Base-by-base conservation (phyloP, 2,113 vertebrate species). In the Melanerpes formicivorus region DNA sequence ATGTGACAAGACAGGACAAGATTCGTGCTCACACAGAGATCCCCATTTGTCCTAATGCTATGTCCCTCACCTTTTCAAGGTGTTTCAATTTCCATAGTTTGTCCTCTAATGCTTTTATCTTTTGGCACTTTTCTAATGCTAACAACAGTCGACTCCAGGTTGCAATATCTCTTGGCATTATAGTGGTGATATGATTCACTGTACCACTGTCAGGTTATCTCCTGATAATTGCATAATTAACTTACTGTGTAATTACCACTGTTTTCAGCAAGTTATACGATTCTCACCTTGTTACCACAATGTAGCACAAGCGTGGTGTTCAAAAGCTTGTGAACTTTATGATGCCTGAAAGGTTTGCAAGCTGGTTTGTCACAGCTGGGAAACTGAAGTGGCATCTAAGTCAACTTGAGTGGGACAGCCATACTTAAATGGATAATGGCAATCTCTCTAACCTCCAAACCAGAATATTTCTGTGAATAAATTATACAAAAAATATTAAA, bases 171-270 rank as follows among this genome's bases (percentile, higher is more conserved):
- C 50, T 79, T 79, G 79, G 66, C 66, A 63, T 65, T 66, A 22
- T 10, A 50, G 32, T 11, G 32, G 44, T 50, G 64, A 63, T 73
- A 46, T 12, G 26, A 92, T 58, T 87, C 84, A 73, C 81, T 50
- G 66, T 63, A 66, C 34, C 44, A 30, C 23, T 50, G 71, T 22
- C 84, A 82, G 42, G 40, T 77, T 66, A 59, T 85, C 62, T 88
- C 79, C 42, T 64, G 80, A 78, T 75, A 94, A 86, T 65, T 91
- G 58, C 6, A 5, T 91, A 77, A 95, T 90, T 83, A 93, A 86
- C 37, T 80, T 56, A 48, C 60, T 80, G 50, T 80, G 73, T 75
- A 91, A 90, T 75, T 80, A 48, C 29, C 14, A 69, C 54, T 84
- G 59, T 91, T 93, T 81, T 73, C 55, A 91, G 40, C 40, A 86